These are phyloP conservation scores for Gorsachius goisagi DNA, from an alignment of 2,113 vertebrate genomes.

Conservation along the genomic window DNA sequence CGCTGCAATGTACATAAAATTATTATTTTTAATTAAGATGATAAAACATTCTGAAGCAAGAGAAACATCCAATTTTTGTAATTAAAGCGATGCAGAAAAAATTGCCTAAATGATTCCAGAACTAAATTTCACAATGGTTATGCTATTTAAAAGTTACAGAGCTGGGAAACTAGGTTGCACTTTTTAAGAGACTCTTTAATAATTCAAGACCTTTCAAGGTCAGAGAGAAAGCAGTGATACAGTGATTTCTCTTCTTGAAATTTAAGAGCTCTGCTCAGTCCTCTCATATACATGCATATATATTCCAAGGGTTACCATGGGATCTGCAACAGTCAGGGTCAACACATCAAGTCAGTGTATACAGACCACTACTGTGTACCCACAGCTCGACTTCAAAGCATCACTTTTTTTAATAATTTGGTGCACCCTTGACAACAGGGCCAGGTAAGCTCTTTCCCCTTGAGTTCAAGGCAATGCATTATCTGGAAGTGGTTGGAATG, in stretches of 20 bases:
- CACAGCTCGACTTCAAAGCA: background rate
- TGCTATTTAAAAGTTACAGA: slow-evolving; percentile 16
- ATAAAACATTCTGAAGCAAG: slow-evolving; percentile 24
- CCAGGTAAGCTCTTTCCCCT: background rate
- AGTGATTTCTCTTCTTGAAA: slow-evolving; percentile 25
- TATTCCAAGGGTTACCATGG: background rate
- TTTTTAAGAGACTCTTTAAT: slow-evolving; percentile 59
- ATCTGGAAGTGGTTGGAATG: background rate
- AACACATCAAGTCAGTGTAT: background rate
- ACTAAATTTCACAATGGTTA: slow-evolving; percentile 34
- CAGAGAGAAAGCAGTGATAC: slow-evolving; percentile 43
- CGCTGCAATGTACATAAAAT: background rate
- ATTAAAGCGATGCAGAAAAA: slow-evolving; percentile 37
- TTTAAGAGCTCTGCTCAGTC: slow-evolving; percentile 10
- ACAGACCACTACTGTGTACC: background rate
- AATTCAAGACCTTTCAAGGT: slow-evolving; percentile 69
- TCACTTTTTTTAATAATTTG: background rate
- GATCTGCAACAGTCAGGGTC: slow-evolving; percentile 6
- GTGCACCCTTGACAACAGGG: background rate
- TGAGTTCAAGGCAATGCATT: background rate
- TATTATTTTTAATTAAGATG: slow-evolving; percentile 46
- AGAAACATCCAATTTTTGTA: slow-evolving; percentile 24
- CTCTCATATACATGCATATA: background rate
- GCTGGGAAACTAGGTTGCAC: slow-evolving; percentile 48
- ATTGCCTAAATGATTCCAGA: slow-evolving; percentile 8